Percentiles rank a stretch among this genome's conserved stretches.
Evolutionary conservation across 2,888 invertebrate genomes (phyloP).

Genomic region (Cosmopolites sordidus): DNA sequence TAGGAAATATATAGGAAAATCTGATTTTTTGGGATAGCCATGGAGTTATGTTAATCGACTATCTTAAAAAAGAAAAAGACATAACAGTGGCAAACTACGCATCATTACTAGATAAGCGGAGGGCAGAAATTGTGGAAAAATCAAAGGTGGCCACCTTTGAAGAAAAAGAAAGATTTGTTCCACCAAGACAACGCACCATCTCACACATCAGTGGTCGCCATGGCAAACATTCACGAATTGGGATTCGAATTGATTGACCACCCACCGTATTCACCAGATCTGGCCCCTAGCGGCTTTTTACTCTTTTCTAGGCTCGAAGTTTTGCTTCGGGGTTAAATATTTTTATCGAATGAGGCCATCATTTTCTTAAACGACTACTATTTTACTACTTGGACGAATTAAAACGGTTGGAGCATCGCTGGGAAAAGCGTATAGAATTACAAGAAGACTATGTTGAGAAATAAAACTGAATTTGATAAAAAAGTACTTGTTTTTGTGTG

Average conservation of each 20-base stretch:
- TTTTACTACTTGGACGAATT: not conserved
- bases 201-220: slow-evolving; percentile 14
- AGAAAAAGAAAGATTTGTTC: slow-evolving; percentile 19
- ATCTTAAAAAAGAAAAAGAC: too few relatives aligned
- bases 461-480: not conserved
- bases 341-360: not conserved
- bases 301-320: not conserved
- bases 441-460: not conserved
- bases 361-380: not conserved
- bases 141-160: slow-evolving; percentile 15
- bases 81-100: too few relatives aligned
- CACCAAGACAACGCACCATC: slow-evolving; percentile 18
- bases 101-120: not conserved
- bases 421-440: too few relatives aligned
- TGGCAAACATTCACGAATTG: slow-evolving; percentile 21
- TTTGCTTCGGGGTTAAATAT: not conserved
- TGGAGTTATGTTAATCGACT: too few relatives aligned
- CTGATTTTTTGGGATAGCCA: too few relatives aligned
- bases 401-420: not conserved
- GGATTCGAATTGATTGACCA: slow-evolving; percentile 15
- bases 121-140: slow-evolving; percentile 6
- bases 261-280: slow-evolving; percentile 18
- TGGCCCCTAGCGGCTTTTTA: slow-evolving; percentile 13
- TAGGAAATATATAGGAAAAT: too few relatives aligned
- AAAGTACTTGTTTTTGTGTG: not conserved